Evolutionary conservation across 1,140 invertebrate species (phyloP), one percentile per base, ranked within the genome.

Genomic region (Drosophila santomea): DNA sequence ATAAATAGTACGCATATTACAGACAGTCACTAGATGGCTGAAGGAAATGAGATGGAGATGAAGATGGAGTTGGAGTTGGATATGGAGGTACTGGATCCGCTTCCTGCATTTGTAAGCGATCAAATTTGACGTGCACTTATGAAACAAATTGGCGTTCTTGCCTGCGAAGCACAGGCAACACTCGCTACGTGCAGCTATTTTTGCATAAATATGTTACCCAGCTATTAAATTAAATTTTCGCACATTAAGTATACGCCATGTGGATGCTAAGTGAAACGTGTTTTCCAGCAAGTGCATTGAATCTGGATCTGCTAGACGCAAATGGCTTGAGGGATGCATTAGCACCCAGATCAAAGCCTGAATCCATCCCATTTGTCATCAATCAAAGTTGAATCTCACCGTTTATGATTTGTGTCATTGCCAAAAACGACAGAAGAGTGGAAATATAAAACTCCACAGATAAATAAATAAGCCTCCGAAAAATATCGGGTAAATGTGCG

Each of bases 61-160:
- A 63, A 50, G 28, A 32, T 32, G 64, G 51, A 41, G 28, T 12
- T 5, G 51, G 20, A 58, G 64, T 10, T 32, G 64, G 20, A 58
- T 64, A 20, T 36, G 67, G 67, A 50, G 32, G 54, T 15, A n/a
- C n/a, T 25, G 25, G 47, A 47, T 69, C 45, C 79, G 47, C 69
- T 51, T 82, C 47, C 52, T 59, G 75, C 69, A 86, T 86, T 86
- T 73, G 71, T 68, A 79, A 60, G 50, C 83, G 72, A 88, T 88
- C 79, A 83, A 86, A 76, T 72, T 82, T 79, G 83, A 79, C 75
- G 76, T 89, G 84, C 84, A 88, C 76, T 89, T 88, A 71, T 72
- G 72, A 78, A 67, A 74, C 61, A 80, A 89, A 89, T 88, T 80
- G 67, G 43, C 63, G 66, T 77, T 55, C 56, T 35, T 35, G 51